Conservation (phyloP, 2,113 vertebrate species). For the Salminus brasiliensis region DNA sequence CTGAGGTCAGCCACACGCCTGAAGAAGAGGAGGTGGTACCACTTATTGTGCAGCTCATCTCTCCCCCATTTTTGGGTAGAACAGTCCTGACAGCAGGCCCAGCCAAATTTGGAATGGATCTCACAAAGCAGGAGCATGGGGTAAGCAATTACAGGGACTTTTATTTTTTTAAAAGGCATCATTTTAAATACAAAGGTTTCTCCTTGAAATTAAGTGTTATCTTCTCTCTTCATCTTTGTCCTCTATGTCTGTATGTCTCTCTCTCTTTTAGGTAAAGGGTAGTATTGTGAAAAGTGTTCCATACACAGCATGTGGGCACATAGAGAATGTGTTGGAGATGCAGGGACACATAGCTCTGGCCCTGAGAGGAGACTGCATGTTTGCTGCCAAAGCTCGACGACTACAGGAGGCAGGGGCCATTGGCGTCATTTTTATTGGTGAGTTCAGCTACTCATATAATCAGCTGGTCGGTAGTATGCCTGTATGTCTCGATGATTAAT, state of each 20-base stretch:
- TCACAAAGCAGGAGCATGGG: constrained; percentile 79
- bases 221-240: not conserved
- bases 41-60: constrained; percentile 78
- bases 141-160: constrained; percentile 50
- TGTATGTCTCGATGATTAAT: too few species aligned
- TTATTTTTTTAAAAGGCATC: not conserved
- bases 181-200: too few species aligned
- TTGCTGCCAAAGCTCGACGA: constrained; percentile 76
- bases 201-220: too few species aligned
- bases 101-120: constrained; percentile 82
- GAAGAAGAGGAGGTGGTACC: constrained; percentile 74
- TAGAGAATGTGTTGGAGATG: constrained; percentile 70
- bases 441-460: not conserved
- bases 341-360: constrained; percentile 72
- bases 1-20: constrained; percentile 68
- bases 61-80: constrained; percentile 77
- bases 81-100: constrained; percentile 78
- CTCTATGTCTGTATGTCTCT: not conserved
- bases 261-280: constrained; percentile 73
- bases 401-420: constrained; percentile 77
- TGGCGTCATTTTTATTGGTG: constrained; percentile 81
- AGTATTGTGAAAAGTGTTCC: constrained; percentile 72
- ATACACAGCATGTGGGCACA: constrained; percentile 73
- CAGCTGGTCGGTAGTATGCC: not conserved
- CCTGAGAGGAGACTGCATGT: constrained; percentile 81